Evolutionary conservation across 1,140 invertebrate species (phyloP), one percentile per base, ranked within the genome.

Genomic region (Plutomurus gul): DNA sequence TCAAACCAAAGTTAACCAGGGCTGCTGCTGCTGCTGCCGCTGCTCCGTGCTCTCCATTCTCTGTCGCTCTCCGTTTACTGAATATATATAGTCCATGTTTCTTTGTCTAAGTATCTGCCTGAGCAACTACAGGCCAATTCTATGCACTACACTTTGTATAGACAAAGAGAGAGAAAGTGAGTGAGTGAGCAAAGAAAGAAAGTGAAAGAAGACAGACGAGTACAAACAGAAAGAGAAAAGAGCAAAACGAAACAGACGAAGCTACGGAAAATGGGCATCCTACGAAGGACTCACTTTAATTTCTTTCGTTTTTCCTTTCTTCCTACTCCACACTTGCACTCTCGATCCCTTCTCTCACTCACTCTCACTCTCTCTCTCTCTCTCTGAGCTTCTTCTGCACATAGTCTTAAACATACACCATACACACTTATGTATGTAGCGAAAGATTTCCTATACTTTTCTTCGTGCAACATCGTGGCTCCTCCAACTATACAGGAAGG

Each of bases 1-100:
- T 78, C 60, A 78, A 72, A 72, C 65, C 43, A 6, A 43, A 78
- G 76, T 78, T 71, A 78, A 78, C 51, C 70, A 70, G 47, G 25
- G 30, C 16, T 65, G 27, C 36, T 25, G 16, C 27, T 30, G 13
- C 4, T 27, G 13, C 49, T 13, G n/a, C 20, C 36, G 56, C 47
- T 60, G 33, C 33, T 27, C 39, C 47, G 6, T 11, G 33, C 16
- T 56, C 13, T 25, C 25, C 20, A 7, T 47, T 1, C 46, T 33
- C 20, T 46, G 40, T 76, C 16, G 56, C 37, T 37, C 74, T 33
- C n/a, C 37, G 39, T 18, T 16, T 20, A 10, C 46, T 1, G 20
- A 47, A 43, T 13, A 10, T 43, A 10, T 43, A n/a, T n/a, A 43
- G 39, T 43, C 39, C 39, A 1, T 43, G 39, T 2, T 8, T 43